A percentile compares a stretch with the other conserved stretches of the same genome.
Evolutionary conservation across 2,797 vertebrate genomes (phyloP).

Genomic region (Melanotaenia nigrans): DNA sequence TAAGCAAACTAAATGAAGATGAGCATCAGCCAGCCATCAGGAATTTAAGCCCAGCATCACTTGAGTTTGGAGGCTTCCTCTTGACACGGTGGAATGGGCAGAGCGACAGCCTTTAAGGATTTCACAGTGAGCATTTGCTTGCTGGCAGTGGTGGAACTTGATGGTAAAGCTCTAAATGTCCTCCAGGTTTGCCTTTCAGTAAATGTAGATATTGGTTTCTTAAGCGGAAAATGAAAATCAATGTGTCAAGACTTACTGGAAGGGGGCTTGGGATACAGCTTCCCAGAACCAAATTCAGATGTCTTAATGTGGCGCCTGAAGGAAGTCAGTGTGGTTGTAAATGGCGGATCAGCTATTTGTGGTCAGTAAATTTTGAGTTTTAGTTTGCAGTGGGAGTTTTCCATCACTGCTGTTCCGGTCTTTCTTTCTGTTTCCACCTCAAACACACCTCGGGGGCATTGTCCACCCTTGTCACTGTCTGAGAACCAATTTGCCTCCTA

Average conservation of each 20-base stretch:
- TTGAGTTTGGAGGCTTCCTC: slow-evolving; percentile 43
- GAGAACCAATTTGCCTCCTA: slow-evolving; percentile 40
- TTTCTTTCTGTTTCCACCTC: slow-evolving; percentile 13
- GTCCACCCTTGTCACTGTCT: slow-evolving; percentile 22
- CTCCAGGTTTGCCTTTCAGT: slow-evolving; percentile 50
- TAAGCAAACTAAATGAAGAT: slow-evolving; percentile 56
- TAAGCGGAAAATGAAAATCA: slow-evolving; percentile 58
- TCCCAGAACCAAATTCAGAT: slow-evolving; percentile 60
- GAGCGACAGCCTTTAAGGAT: slow-evolving; percentile 48
- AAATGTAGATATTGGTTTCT: slow-evolving; percentile 47
- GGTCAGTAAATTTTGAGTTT: slow-evolving; percentile 45
- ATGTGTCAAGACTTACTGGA: slow-evolving; percentile 55
- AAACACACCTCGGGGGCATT: slow-evolving; percentile 35
- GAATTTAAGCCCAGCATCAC: slow-evolving; percentile 55
- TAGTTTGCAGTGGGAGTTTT: slow-evolving; percentile 24
- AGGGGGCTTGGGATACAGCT: slow-evolving; percentile 43
- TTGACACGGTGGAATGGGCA: slow-evolving; percentile 49
- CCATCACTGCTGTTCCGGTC: slow-evolving; percentile 18
- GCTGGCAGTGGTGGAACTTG: slow-evolving; percentile 25
- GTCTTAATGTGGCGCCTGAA: slow-evolving; percentile 56
- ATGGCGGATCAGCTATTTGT: slow-evolving; percentile 46
- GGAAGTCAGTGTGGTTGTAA: slow-evolving; percentile 58
- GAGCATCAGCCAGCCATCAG: slow-evolving; percentile 60
- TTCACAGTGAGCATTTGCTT: slow-evolving; percentile 47
- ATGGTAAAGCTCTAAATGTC: slow-evolving; percentile 29